phyloP scores from a whole-genome alignment of 2,888 invertebrate species.

The Metacarcinus magister region DNA sequence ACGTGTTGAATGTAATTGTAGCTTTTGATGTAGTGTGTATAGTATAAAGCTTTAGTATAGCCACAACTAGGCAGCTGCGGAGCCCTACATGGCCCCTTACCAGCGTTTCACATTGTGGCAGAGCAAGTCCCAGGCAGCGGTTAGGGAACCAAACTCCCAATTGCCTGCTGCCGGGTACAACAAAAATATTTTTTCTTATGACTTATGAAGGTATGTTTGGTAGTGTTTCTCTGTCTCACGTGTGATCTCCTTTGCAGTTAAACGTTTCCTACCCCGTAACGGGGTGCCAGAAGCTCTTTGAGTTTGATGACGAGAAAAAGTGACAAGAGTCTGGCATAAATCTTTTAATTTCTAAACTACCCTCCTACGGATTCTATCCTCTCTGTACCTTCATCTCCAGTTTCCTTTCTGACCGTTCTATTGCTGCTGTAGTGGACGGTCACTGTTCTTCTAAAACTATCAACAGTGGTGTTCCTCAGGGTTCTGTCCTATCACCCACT shows the following conservation, averaged over 20 bases:
- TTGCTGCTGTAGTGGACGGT: too few species aligned
- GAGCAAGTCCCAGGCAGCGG: not conserved
- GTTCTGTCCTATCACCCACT: too few species aligned
- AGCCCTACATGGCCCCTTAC: slow-evolving; percentile 50
- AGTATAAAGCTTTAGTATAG: not conserved
- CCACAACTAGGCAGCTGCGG: slow-evolving; percentile 57
- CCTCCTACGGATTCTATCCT: too few species aligned
- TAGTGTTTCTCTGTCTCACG: not conserved
- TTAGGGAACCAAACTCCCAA: not conserved
- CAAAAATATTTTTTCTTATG: not conserved
- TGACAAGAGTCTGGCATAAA: too few species aligned
- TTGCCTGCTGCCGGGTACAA: not conserved
- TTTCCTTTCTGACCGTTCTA: too few species aligned
- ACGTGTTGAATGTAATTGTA: too few species aligned
- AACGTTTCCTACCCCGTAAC: slow-evolving; percentile 99
- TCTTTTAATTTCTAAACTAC: too few species aligned
- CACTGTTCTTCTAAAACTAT: too few species aligned
- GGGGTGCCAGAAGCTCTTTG: slow-evolving; percentile 99
- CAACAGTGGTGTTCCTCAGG: too few species aligned
- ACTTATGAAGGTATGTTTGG: not conserved
- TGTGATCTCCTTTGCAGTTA: slow-evolving; percentile 87
- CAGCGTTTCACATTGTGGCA: slow-evolving; percentile 63
- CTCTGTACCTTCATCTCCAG: too few species aligned
- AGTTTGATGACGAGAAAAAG: slow-evolving; percentile 99
- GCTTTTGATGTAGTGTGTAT: too few species aligned